Percentiles rank a stretch among this genome's conserved stretches.
These are phyloP conservation scores for Graphium colonna DNA, from an alignment of 2,888 invertebrate genomes.

Conservation along the genomic window DNA sequence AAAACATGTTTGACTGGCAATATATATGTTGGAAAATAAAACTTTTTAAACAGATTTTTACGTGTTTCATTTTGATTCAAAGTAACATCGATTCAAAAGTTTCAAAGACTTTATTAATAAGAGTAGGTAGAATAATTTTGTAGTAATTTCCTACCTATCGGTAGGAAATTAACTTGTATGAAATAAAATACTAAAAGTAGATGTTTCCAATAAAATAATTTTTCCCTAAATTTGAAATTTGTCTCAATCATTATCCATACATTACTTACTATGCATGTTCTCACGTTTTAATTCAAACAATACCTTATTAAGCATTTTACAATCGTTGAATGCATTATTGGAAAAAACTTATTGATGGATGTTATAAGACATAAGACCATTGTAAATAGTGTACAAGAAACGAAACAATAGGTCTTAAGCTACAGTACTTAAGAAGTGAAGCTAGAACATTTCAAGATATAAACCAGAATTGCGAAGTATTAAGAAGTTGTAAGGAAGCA, in stretches of 20 bases:
- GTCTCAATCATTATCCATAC: neutral
- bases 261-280: neutral
- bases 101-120: neutral
- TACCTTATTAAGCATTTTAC: neutral
- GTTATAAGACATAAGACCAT: conserved; percentile 5
- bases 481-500: neutral
- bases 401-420: conserved; percentile 5
- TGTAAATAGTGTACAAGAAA: conserved; percentile 10
- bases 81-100: neutral
- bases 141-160: no score
- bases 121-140: neutral
- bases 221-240: neutral
- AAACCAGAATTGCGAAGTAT: neutral
- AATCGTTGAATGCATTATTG: conserved; percentile 4
- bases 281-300: neutral
- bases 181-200: neutral
- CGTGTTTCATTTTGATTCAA: no score
- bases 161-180: neutral
- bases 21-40: no score
- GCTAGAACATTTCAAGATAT: neutral
- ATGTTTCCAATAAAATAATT: neutral
- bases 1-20: no score
- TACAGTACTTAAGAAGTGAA: neutral
- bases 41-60: no score
- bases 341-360: conserved; percentile 7